phyloP scores from a whole-genome alignment of 2,888 invertebrate genomes.

The Litoditis marina region DNA sequence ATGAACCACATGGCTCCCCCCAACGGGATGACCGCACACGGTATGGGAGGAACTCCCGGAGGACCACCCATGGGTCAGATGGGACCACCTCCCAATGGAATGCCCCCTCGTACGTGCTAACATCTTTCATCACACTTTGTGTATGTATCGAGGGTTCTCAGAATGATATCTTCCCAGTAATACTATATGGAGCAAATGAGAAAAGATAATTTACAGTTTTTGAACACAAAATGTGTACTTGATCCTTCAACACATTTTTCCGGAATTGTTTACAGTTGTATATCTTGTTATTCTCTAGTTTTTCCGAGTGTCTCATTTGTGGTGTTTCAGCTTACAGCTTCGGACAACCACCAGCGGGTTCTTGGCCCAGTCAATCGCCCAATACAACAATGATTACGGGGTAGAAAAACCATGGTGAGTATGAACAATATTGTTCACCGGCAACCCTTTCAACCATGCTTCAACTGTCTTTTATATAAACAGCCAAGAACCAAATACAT shows the following conservation, averaged over 20 bases:
- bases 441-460: too few relatives aligned
- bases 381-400: slow-evolving; percentile 45
- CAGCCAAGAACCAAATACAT: too few relatives aligned
- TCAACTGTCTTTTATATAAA: too few relatives aligned
- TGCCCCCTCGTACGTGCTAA: slow-evolving; percentile 17
- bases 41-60: slow-evolving; percentile 9
- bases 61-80: slow-evolving; percentile 7
- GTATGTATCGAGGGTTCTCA: too few relatives aligned
- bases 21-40: slow-evolving; percentile 8
- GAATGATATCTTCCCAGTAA: too few relatives aligned
- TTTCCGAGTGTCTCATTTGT: background rate
- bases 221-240: too few relatives aligned
- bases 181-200: too few relatives aligned
- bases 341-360: slow-evolving; percentile 18
- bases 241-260: too few relatives aligned
- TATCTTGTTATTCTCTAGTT: background rate
- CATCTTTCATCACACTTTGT: too few relatives aligned
- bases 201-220: too few relatives aligned
- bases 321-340: slow-evolving; percentile 11
- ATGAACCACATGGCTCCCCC: slow-evolving; percentile 15
- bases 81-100: slow-evolving; percentile 25
- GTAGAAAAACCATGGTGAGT: slow-evolving; percentile 13
- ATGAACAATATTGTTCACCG: too few relatives aligned
- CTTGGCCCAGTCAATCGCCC: slow-evolving; percentile 29
- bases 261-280: too few relatives aligned